These are phyloP conservation scores for Gadus chalcogrammus DNA, from an alignment of 2,113 vertebrate species.

Conservation along the genomic window DNA sequence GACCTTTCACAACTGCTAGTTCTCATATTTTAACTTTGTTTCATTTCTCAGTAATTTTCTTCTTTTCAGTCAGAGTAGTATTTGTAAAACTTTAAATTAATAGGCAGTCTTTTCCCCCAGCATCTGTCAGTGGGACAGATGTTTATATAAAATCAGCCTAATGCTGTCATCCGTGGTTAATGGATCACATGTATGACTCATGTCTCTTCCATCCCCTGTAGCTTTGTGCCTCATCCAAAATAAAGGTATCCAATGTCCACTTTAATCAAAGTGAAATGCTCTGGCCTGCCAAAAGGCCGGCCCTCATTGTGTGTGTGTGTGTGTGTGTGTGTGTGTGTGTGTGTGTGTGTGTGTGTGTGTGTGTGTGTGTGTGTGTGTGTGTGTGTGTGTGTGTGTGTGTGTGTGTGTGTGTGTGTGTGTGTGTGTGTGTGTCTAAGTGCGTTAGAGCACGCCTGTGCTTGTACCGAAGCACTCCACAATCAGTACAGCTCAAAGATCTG, in stretches of 20 bases:
- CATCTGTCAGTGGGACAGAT: conserved; percentile 26
- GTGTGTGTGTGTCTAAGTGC: no score
- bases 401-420: conserved; percentile 1
- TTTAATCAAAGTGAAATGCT: conserved; percentile 47
- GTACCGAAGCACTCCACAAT: conserved; percentile 34
- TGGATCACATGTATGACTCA: conserved; percentile 40
- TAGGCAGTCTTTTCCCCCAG: no score
- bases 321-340: neutral
- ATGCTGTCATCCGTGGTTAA: conserved; percentile 11
- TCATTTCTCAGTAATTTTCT: no score
- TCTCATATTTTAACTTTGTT: no score
- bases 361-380: conserved; percentile 1
- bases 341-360: conserved; percentile 2
- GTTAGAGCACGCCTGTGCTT: conserved; percentile 13
- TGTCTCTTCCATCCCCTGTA: conserved; percentile 24
- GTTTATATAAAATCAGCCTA: conserved; percentile 27
- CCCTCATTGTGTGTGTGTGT: conserved; percentile 13
- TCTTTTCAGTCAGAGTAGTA: no score
- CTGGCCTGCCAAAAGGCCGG: conserved; percentile 26
- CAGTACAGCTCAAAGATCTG: conserved; percentile 31
- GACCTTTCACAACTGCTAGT: no score
- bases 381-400: no score
- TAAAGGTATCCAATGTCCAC: conserved; percentile 52
- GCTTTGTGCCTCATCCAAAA: conserved; percentile 49
- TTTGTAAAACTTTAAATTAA: no score